Evolutionary conservation across 2,888 invertebrate species (phyloP).

Genomic region (Chironomus riparius): DNA sequence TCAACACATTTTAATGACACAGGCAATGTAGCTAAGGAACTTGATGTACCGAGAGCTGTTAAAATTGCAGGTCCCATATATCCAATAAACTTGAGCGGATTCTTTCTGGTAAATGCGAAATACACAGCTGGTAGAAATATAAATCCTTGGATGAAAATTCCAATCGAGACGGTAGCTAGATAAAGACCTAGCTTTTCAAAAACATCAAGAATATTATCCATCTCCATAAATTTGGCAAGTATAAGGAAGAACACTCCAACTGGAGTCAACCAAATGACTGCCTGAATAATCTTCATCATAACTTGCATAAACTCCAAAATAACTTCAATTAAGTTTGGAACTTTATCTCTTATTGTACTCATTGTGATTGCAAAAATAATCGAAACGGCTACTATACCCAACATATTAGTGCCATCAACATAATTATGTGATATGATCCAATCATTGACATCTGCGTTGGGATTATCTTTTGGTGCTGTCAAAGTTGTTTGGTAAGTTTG

Average conservation of each 20-base stretch:
- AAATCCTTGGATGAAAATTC: slow-evolving; percentile 59
- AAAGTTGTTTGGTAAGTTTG: slow-evolving; percentile 45
- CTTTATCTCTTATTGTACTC: slow-evolving; percentile 53
- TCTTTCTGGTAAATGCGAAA: slow-evolving; percentile 49
- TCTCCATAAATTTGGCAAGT: slow-evolving; percentile 55
- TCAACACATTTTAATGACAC: no score
- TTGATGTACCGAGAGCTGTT: slow-evolving; percentile 41
- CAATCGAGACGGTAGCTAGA: slow-evolving; percentile 58
- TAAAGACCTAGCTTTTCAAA: slow-evolving; percentile 61
- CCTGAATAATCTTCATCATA: slow-evolving; percentile 55
- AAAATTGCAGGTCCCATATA: slow-evolving; percentile 58
- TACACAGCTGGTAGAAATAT: slow-evolving; percentile 60
- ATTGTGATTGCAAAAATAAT: slow-evolving; percentile 57
- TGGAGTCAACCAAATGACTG: slow-evolving; percentile 59
- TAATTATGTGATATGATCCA: slow-evolving; percentile 46
- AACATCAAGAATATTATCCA: slow-evolving; percentile 52
- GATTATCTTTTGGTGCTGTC: slow-evolving; percentile 30
- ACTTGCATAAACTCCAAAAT: slow-evolving; percentile 53
- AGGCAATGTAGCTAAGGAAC: no score
- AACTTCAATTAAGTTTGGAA: slow-evolving; percentile 52
- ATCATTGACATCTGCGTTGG: slow-evolving; percentile 31
- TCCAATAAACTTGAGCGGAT: slow-evolving; percentile 50
- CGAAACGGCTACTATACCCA: slow-evolving; percentile 52
- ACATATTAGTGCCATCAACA: slow-evolving; percentile 48
- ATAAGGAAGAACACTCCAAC: slow-evolving; percentile 56